These are phyloP conservation scores for Drosophila tani DNA, from an alignment of 1,140 invertebrate genomes.

Conservation along the genomic window DNA sequence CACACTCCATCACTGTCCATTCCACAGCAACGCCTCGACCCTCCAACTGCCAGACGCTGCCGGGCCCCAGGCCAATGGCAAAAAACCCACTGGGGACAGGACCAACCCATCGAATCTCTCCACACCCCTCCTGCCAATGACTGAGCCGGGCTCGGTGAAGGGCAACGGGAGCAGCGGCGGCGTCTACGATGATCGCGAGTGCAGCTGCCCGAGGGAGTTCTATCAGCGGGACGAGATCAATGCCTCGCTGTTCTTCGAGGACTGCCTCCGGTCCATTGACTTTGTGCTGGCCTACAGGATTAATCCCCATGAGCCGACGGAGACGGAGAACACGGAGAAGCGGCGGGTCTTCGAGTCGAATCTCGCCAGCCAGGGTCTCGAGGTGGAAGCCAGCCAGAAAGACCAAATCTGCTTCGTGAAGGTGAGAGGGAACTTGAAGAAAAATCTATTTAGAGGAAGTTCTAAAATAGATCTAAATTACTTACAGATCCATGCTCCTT, in stretches of 20 bases:
- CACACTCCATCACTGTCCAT: background rate
- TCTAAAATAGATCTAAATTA: background rate
- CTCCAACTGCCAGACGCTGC: constrained; percentile 54
- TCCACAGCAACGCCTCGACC: constrained; percentile 58
- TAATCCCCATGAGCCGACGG: constrained; percentile 85
- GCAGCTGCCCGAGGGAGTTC: constrained; percentile 70
- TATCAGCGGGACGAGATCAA: constrained; percentile 72
- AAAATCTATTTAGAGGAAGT: rapidly evolving
- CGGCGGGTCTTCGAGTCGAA: constrained; percentile 89
- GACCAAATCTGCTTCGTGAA: constrained; percentile 90
- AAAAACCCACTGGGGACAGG: constrained; percentile 33
- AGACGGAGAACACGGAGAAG: constrained; percentile 84
- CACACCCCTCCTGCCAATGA: constrained; percentile 74
- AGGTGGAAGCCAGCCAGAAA: constrained; percentile 87
- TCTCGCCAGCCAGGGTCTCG: constrained; percentile 88
- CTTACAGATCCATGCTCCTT: constrained; percentile 93
- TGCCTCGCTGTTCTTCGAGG: constrained; percentile 88
- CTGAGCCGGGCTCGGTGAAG: constrained; percentile 31
- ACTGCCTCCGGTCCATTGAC: constrained; percentile 90
- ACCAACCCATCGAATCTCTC: constrained; percentile 45
- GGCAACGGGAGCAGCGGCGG: constrained; percentile 7
- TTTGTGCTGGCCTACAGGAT: constrained; percentile 92
- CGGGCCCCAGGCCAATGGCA: constrained; percentile 55
- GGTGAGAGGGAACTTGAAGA: constrained; percentile 66
- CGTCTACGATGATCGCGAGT: constrained; percentile 70